Evolutionary conservation across 2,888 invertebrate genomes (phyloP), one percentile per base, ranked within the genome.

Genomic region (Sabellastarte sp.): DNA sequence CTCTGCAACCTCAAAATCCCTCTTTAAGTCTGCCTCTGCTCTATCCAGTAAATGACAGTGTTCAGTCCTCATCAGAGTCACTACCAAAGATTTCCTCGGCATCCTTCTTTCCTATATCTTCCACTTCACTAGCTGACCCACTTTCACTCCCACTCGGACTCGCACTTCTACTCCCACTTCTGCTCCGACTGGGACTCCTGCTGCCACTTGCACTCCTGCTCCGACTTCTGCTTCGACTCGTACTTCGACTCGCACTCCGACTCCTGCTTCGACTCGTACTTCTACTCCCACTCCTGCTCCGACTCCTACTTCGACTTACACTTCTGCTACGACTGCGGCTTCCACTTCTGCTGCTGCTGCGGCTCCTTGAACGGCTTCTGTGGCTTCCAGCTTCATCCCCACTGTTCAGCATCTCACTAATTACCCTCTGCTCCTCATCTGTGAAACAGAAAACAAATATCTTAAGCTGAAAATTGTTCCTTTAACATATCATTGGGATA

Each of bases 51-150:
- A n/a, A n/a, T n/a, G n/a, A n/a, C n/a, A n/a, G n/a, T n/a, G n/a
- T n/a, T n/a, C n/a, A 28, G 28, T 59, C 53, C 30, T 26, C 32
- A 29, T 50, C 15, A 20, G 50, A 59, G 20, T 24, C 60, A 32
- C 77, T 75, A 50, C 79, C 79, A 67, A 79, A 79, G 67, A 78
- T 80, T 41, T 79, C 79, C 60, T 78, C 78, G 57, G 77, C 80
- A 57, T 77, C 80, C 57, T 79, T 79, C 71, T 77, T 70, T 52
- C 76, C 75, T 57, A 77, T 77, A 70, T 76, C 71, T 33, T 78
- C 77, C 53, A 71, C 72, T 62, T 79, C 79, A 67, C 75, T 77
- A 32, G 76, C 78, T 70, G 74, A 74, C 30, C 50, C 63, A 33
- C 24, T 53, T 32, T 53, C 32, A 28, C 58, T 52, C 32, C 55